Evolutionary conservation across 2,888 invertebrate species (phyloP), one percentile per base, ranked within the genome.

Genomic region (Tetragonisca angustula): DNA sequence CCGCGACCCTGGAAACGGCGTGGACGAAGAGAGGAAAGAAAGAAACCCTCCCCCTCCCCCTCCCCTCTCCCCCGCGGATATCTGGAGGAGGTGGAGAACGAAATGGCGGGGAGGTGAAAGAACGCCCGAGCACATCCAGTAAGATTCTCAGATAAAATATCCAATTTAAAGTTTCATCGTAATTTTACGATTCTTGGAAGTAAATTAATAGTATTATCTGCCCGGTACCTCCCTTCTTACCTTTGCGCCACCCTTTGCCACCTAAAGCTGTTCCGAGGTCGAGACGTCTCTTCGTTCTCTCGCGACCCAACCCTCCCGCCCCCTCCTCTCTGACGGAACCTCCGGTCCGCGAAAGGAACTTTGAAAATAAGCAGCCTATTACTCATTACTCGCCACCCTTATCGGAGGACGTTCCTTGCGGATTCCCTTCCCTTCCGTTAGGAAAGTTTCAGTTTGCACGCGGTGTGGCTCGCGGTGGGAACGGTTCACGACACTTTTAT

Each of bases 191-290:
- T 93, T 93, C 93, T 91, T 92, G 91, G 87, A 93, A 93, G 93
- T 93, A 93, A 93, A 93, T 93, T 93, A 93, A 93, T 93, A 92
- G 93, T 91, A 93, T 93, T 93, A 93, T 93, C 93, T 92, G 88
- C 86, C 43, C 84, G 67, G 83, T 76, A 69, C 69, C 76, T 70
- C 43, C 85, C 77, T 64, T 5, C 52, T 69, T 69, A 52, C 64
- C 64, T 65, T 64, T 70, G 76, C 79, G 5, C 64, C 69, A 32
- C 50, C 21, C 56, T 27, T 36, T 21, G n/a, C 65, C 65, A 65
- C 43, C 65, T 36, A 24, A 61, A 43, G 15, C 43, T 32, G 36
- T n/a, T 21, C 36, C 13, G 64, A 3, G 62, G n/a, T 21, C 52
- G 32, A 59, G 59, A 72, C 69, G 76, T 83, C 82, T 67, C 72